Percentiles rank a stretch among this genome's conserved stretches.
These are phyloP conservation scores for Astatoreochromis straeleni DNA, from an alignment of 2,113 vertebrate genomes.

Conservation along the genomic window DNA sequence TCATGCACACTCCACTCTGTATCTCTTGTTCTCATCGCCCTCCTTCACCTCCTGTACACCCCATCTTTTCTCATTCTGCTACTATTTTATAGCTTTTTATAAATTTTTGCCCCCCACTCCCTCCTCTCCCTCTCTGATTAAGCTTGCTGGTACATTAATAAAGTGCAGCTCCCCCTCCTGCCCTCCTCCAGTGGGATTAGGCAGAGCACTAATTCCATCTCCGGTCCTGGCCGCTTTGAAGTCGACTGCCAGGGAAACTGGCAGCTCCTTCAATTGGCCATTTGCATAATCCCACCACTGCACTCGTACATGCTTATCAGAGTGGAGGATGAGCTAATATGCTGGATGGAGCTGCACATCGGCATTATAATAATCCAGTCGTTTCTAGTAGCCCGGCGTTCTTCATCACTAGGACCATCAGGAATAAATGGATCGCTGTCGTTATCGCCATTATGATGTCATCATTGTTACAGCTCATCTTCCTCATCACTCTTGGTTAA, in stretches of 20 bases:
- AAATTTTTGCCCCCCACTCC: neutral
- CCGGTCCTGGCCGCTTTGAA: constrained; percentile 68
- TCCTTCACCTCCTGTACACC: neutral
- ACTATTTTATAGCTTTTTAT: neutral
- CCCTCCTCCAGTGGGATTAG: constrained; percentile 69
- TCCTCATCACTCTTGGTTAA: neutral
- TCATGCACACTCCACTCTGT: neutral
- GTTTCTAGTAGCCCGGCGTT: constrained; percentile 4
- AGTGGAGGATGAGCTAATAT: constrained; percentile 59
- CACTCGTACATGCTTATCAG: constrained; percentile 56
- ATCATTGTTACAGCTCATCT: neutral
- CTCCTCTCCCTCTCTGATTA: constrained; percentile 31
- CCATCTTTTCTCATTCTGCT: neutral
- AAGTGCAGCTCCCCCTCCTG: constrained; percentile 42
- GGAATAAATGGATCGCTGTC: constrained; percentile 14
- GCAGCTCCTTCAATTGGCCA: constrained; percentile 49
- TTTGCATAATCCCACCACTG: constrained; percentile 72
- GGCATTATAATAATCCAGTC: constrained; percentile 58
- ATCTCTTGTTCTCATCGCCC: neutral
- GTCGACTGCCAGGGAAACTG: constrained; percentile 61
- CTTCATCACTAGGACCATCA: constrained; percentile 9
- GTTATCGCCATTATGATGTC: neutral
- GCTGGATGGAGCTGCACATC: constrained; percentile 28
- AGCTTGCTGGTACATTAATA: constrained; percentile 61
- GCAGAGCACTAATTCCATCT: constrained; percentile 71